phyloP scores from a whole-genome alignment of 2,113 vertebrate species.

The Trinectes maculatus region DNA sequence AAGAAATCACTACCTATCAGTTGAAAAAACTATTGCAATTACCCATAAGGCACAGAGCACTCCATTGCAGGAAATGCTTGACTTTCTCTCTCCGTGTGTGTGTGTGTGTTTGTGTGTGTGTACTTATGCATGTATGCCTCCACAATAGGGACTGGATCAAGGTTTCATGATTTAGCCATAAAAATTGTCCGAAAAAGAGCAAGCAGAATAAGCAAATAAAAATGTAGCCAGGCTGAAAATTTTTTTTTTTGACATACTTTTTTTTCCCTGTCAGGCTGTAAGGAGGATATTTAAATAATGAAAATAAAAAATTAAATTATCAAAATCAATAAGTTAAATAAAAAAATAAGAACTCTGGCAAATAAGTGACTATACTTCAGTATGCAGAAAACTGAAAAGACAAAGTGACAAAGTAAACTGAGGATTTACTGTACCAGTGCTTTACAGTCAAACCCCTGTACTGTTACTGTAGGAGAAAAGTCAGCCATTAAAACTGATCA shows the following conservation, averaged over 20 bases:
- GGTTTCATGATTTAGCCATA: slow-evolving; percentile 12
- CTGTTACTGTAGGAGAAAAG: not conserved
- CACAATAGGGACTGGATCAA: not conserved
- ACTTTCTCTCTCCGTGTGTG: slow-evolving; percentile 12
- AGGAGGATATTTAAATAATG: no score
- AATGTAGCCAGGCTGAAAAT: not conserved
- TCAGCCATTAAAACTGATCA: no score
- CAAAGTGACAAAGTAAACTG: no score
- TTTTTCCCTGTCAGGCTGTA: no score
- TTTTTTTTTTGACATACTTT: no score
- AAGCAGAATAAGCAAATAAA: not conserved
- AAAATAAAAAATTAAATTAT: no score
- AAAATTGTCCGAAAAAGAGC: not conserved
- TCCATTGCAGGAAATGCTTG: not conserved
- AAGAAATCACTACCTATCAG: slow-evolving; percentile 37
- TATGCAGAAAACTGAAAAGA: no score
- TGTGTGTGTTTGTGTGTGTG: slow-evolving; percentile 10
- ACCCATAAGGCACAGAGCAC: slow-evolving; percentile 42
- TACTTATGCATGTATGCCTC: slow-evolving; percentile 20
- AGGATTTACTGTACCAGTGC: no score
- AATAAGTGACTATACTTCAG: no score
- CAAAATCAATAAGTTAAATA: no score
- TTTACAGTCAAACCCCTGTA: not conserved
- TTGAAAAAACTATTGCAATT: slow-evolving; percentile 71
- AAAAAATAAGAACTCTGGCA: no score